Conservation (phyloP, 2,888 invertebrate genomes). For the Hydriomena furcata region DNA sequence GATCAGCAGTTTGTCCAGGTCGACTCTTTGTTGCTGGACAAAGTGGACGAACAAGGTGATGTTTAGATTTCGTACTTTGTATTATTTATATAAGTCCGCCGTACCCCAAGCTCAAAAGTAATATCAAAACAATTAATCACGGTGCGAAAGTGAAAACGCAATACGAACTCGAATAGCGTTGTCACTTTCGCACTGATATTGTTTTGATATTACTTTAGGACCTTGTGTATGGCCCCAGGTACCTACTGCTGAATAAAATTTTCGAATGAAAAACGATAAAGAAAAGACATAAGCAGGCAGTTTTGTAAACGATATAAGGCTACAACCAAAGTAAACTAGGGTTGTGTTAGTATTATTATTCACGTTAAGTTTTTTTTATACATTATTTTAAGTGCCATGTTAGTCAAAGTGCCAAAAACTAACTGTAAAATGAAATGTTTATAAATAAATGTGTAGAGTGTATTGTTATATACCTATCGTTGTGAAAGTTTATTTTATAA, state of each 20-base stretch:
- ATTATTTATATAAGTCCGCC: not conserved
- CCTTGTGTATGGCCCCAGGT: no score
- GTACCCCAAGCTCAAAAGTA: no score
- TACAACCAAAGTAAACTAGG: not conserved
- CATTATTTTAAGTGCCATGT: no score
- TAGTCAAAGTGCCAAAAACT: constrained; percentile 21
- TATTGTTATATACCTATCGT: constrained; percentile 2
- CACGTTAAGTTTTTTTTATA: not conserved
- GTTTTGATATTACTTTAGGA: no score
- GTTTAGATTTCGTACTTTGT: not conserved
- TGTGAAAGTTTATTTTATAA: no score
- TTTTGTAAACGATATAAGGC: no score
- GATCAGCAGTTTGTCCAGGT: constrained; percentile 10
- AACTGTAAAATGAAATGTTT: constrained; percentile 18
- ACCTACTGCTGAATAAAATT: constrained; percentile 1
- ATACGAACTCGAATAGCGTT: no score
- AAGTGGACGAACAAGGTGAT: constrained; percentile 29
- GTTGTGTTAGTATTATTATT: not conserved
- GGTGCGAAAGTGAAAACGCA: no score
- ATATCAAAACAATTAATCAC: no score
- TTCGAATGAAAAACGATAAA: not conserved
- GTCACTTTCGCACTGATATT: no score
- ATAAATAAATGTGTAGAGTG: constrained; percentile 1
- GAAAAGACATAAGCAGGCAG: no score
- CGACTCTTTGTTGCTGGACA: constrained; percentile 22